Evolutionary conservation across 2,888 invertebrate genomes (phyloP).

Genomic region (Drosophila anomalata): DNA sequence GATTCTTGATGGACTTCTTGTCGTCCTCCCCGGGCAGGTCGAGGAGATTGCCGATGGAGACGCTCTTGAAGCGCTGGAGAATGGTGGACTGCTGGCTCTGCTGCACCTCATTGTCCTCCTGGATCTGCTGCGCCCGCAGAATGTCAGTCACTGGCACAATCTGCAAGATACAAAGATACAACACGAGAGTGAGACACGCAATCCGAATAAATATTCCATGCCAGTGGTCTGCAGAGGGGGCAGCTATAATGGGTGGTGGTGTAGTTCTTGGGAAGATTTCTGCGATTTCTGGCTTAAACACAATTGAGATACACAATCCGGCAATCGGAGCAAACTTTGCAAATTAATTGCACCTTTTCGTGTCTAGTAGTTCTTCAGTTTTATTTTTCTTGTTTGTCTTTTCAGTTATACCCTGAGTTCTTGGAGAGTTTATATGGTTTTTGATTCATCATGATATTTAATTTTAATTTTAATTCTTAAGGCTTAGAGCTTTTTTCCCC

Average conservation of each 20-base stretch:
- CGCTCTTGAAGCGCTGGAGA: constrained; percentile 81
- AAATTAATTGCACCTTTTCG: constrained; percentile 70
- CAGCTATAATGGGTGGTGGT: background rate
- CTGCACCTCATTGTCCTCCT: constrained; percentile 75
- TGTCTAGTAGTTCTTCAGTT: constrained; percentile 28
- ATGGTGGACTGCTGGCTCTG: constrained; percentile 66
- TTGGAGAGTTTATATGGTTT: background rate
- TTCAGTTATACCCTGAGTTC: background rate
- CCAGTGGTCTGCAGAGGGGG: background rate
- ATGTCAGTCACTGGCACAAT: constrained; percentile 82
- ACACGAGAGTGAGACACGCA: constrained; percentile 30
- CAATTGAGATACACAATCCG: constrained; percentile 54
- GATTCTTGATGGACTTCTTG: constrained; percentile 82
- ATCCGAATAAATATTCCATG: constrained; percentile 37
- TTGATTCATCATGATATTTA: background rate
- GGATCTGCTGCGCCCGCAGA: constrained; percentile 78
- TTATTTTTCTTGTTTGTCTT: background rate
- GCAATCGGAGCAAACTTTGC: constrained; percentile 36
- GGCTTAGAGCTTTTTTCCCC: no score
- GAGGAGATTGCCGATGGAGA: constrained; percentile 80
- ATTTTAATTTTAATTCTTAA: no score
- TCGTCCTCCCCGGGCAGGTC: constrained; percentile 81
- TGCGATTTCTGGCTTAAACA: background rate
- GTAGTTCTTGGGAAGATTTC: background rate
- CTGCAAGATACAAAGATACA: constrained; percentile 57